A percentile compares a stretch with the other conserved stretches of the same genome.
These are phyloP conservation scores for Tyto alba DNA, from an alignment of 2,113 vertebrate species.

Conservation along the genomic window DNA sequence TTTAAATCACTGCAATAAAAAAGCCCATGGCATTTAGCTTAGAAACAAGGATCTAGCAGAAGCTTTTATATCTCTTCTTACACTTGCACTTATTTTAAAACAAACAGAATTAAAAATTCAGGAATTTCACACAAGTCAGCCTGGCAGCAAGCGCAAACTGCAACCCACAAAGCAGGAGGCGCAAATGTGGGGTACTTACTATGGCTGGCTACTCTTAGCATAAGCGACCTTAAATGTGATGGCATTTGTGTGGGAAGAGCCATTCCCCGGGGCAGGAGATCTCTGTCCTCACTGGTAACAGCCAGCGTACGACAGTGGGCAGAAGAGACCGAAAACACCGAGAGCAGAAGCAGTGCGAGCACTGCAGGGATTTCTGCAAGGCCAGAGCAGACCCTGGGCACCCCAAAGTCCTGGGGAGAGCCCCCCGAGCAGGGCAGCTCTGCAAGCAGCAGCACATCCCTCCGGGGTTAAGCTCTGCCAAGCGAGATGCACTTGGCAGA, in stretches of 20 bases:
- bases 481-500: background rate
- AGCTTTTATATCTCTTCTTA: background rate
- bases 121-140: background rate
- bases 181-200: conserved; percentile 71
- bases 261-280: conserved; percentile 62
- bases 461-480: background rate
- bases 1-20: background rate
- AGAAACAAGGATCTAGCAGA: background rate
- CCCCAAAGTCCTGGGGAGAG: background rate
- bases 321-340: conserved; percentile 4
- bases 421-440: background rate
- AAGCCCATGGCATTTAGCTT: background rate
- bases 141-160: conserved; percentile 2
- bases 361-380: background rate
- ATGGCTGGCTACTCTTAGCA: conserved; percentile 72
- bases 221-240: conserved; percentile 71
- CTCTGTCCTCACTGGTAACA: conserved; percentile 61
- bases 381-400: background rate
- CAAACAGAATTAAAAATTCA: background rate
- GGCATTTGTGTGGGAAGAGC: conserved; percentile 70
- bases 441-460: background rate
- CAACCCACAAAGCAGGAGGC: conserved; percentile 29
- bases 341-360: conserved; percentile 38
- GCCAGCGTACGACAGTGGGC: background rate
- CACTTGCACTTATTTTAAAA: background rate